Conservation (phyloP, 2,113 vertebrate genomes). For the Paramisgurnus dabryanus region DNA sequence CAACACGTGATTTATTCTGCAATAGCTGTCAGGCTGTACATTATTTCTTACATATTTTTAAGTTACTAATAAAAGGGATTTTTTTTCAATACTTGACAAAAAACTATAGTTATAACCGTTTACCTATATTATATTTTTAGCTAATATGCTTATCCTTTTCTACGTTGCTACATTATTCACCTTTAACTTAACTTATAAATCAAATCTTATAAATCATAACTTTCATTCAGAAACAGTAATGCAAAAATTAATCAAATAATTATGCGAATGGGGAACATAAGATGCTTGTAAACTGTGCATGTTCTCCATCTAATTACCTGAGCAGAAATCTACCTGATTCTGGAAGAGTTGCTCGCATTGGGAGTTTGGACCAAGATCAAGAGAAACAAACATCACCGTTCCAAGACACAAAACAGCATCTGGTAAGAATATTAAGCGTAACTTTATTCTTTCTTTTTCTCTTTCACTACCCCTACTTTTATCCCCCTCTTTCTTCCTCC, state of each 20-base stretch:
- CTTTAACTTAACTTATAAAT: too few relatives aligned
- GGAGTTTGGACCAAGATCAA: slow-evolving; percentile 49
- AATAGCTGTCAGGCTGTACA: too few relatives aligned
- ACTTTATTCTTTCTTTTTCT: slow-evolving; percentile 16
- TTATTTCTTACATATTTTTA: too few relatives aligned
- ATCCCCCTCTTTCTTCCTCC: neutral
- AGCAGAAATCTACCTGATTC: slow-evolving; percentile 47
- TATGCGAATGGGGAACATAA: slow-evolving; percentile 6
- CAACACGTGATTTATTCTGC: too few relatives aligned
- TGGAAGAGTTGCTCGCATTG: slow-evolving; percentile 41
- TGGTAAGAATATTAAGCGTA: slow-evolving; percentile 49
- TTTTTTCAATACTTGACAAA: too few relatives aligned
- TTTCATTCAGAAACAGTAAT: neutral
- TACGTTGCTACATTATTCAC: neutral
- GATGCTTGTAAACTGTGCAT: slow-evolving; percentile 20
- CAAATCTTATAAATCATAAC: neutral
- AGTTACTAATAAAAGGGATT: too few relatives aligned
- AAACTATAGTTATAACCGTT: too few relatives aligned
- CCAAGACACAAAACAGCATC: slow-evolving; percentile 48
- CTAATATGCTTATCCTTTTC: too few relatives aligned
- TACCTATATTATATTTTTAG: too few relatives aligned
- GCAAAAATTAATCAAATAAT: slow-evolving; percentile 10
- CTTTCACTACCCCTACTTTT: slow-evolving; percentile 6
- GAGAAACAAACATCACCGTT: slow-evolving; percentile 49
- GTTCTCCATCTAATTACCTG: slow-evolving; percentile 20